A percentile compares a stretch with the other conserved stretches of the same genome.
phyloP scores from a whole-genome alignment of 2,113 vertebrate species.

The Rhinoptilus africanus region DNA sequence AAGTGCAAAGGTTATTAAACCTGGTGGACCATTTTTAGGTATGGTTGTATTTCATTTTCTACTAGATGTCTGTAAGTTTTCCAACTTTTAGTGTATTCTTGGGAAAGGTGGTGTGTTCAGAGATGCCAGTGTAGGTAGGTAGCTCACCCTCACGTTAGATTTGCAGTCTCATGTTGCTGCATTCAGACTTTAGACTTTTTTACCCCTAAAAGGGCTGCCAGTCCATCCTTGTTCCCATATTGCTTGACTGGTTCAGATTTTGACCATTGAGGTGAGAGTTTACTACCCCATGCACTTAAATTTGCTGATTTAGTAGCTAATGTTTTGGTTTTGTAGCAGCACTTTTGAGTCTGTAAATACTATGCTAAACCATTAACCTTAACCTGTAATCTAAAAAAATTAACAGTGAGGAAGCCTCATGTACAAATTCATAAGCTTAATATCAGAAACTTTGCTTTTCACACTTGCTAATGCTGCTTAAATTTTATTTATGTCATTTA shows the following conservation, averaged over 20 bases:
- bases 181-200: not conserved
- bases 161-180: not conserved
- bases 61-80: not conserved
- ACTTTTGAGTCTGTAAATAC: not conserved
- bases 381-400: not conserved
- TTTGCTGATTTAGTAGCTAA: not conserved
- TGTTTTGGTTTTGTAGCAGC: not conserved
- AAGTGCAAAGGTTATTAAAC: conserved; percentile 90
- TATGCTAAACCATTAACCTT: not conserved
- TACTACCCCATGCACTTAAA: not conserved
- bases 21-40: conserved; percentile 83
- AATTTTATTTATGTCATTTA: not conserved
- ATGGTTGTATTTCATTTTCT: conserved; percentile 44
- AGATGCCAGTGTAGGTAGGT: not conserved
- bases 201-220: not conserved
- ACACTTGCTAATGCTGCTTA: not conserved
- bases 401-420: not conserved
- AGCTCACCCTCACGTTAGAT: not conserved
- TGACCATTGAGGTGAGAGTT: not conserved
- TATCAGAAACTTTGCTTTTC: not conserved
- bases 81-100: not conserved
- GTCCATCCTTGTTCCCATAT: not conserved
- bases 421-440: not conserved
- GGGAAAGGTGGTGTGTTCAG: not conserved
- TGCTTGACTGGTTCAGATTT: not conserved